Evolutionary conservation across 2,797 vertebrate species (phyloP).

Genomic region (Hyperoplus lanceolatus): DNA sequence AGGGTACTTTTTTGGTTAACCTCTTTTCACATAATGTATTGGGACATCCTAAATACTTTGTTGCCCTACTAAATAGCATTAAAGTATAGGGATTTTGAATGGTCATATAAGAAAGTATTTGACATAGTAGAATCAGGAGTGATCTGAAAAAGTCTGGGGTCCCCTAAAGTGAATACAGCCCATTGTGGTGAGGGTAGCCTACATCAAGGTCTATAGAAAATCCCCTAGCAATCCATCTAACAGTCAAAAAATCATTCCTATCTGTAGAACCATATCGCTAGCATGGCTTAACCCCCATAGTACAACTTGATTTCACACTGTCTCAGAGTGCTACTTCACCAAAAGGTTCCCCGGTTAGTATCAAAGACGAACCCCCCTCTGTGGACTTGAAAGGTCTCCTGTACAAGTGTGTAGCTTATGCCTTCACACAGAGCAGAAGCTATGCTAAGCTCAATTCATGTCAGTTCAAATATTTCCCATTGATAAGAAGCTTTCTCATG

Average conservation of each 20-base stretch:
- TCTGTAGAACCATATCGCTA: not conserved
- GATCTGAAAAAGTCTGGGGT: not conserved
- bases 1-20: no score
- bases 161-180: not conserved
- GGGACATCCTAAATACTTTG: no score
- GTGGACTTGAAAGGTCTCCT: not conserved
- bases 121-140: not conserved
- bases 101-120: not conserved
- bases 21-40: no score
- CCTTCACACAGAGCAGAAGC: not conserved
- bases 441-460: conserved; percentile 9
- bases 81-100: no score
- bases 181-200: not conserved
- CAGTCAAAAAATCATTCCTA: not conserved
- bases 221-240: not conserved
- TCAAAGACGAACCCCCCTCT: not conserved
- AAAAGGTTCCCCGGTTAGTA: not conserved
- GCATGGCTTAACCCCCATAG: not conserved
- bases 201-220: not conserved
- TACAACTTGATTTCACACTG: not conserved
- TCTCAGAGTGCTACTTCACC: conserved; percentile 1
- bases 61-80: no score
- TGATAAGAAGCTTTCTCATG: not conserved
- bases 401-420: not conserved
- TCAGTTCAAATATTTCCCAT: not conserved